phyloP scores from a whole-genome alignment of 2,113 vertebrate genomes.

The Hyla sarda region DNA sequence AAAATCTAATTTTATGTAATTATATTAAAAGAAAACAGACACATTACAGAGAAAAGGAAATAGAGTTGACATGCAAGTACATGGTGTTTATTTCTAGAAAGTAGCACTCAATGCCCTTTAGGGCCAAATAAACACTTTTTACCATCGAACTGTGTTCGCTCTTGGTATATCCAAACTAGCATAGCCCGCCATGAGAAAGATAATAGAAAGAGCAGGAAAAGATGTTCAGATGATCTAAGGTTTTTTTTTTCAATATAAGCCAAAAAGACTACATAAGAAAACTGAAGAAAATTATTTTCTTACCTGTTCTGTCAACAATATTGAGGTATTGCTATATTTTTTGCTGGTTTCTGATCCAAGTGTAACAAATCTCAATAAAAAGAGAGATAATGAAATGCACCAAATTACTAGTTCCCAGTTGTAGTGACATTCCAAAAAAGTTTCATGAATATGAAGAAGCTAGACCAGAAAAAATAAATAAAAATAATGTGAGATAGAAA shows the following conservation, averaged over 20 bases:
- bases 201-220: slow-evolving; percentile 23
- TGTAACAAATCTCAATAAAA: slow-evolving; percentile 94
- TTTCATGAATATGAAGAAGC: slow-evolving; percentile 93
- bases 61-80: neutral
- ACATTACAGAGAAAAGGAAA: neutral
- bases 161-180: slow-evolving; percentile 18
- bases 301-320: slow-evolving; percentile 97
- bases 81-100: neutral
- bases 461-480: slow-evolving; percentile 62
- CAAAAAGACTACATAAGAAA: neutral
- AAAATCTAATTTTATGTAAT: neutral
- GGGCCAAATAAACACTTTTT: slow-evolving; percentile 17
- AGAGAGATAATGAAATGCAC: slow-evolving; percentile 94
- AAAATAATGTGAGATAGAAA: neutral
- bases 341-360: slow-evolving; percentile 98
- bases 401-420: slow-evolving; percentile 98
- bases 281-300: slow-evolving; percentile 53
- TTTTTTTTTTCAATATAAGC: neutral
- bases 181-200: slow-evolving; percentile 11
- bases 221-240: neutral
- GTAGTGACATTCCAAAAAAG: slow-evolving; percentile 96
- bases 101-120: slow-evolving; percentile 13
- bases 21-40: neutral
- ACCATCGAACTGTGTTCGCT: slow-evolving; percentile 5
- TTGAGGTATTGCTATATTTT: slow-evolving; percentile 99